Conservation (phyloP, 1,140 invertebrate genomes). For the Leptinotarsa lineolata region DNA sequence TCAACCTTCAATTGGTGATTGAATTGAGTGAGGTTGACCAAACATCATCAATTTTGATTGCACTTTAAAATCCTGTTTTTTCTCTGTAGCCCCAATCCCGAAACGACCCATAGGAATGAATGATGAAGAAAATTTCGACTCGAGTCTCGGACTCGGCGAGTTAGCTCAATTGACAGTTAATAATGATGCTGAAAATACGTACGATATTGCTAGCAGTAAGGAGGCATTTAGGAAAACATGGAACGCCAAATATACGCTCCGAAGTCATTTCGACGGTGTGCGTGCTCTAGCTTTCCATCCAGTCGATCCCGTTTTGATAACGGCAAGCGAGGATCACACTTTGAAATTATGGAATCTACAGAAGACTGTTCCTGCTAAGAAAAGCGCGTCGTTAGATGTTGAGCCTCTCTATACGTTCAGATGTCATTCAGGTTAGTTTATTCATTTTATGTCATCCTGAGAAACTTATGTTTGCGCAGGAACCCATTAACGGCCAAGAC, state of each 20-base stretch:
- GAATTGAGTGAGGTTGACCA: no score
- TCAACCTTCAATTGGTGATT: no score
- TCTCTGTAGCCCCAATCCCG: conserved; percentile 36
- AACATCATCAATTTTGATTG: no score
- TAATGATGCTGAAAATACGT: conserved; percentile 91
- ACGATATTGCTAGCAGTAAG: conserved; percentile 88
- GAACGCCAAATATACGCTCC: conserved; percentile 96
- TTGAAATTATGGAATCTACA: conserved; percentile 99
- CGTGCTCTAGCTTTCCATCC: conserved; percentile 97
- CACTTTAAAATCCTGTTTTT: no score
- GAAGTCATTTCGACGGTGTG: conserved; percentile 98
- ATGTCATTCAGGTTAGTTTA: conserved; percentile 40
- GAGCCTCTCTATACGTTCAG: conserved; percentile 97
- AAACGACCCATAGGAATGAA: conserved; percentile 54
- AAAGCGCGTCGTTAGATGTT: conserved; percentile 94
- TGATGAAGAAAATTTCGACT: conserved; percentile 79
- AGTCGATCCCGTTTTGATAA: conserved; percentile 93
- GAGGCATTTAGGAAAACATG: conserved; percentile 93
- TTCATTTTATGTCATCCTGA: background rate
- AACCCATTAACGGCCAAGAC: no score
- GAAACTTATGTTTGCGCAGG: background rate
- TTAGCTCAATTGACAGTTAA: conserved; percentile 94
- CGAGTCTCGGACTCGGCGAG: conserved; percentile 87
- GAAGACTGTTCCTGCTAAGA: conserved; percentile 96
- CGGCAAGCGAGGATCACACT: conserved; percentile 98